A percentile compares a stretch with the other conserved stretches of the same genome.
phyloP scores from a whole-genome alignment of 2,888 invertebrate genomes.

The Dysmachus trigonus region DNA sequence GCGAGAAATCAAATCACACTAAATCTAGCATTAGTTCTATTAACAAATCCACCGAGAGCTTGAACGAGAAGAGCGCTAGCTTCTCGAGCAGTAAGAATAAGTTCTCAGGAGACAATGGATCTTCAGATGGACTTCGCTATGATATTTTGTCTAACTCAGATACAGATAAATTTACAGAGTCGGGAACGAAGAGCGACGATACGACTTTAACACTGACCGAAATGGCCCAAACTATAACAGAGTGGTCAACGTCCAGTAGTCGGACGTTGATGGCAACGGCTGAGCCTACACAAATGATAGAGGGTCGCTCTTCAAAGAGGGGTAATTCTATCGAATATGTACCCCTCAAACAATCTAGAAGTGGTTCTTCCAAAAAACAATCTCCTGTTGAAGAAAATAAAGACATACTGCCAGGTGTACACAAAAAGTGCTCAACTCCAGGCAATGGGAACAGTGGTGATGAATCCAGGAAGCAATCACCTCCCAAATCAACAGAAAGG shows the following conservation, averaged over 20 bases:
- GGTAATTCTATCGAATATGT: conserved; percentile 58
- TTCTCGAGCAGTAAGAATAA: conserved; percentile 59
- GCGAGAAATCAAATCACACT: conserved; percentile 70
- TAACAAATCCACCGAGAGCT: conserved; percentile 68
- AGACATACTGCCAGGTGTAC: conserved; percentile 58
- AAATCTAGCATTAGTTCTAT: conserved; percentile 70
- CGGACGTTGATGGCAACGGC: conserved; percentile 76
- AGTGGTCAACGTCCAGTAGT: conserved; percentile 84
- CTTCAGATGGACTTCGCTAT: conserved; percentile 66
- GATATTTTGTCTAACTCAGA: conserved; percentile 72
- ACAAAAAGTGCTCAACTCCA: conserved; percentile 58
- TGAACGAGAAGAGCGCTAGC: conserved; percentile 63
- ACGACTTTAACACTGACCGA: conserved; percentile 76
- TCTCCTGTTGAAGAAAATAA: conserved; percentile 59
- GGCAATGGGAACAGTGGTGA: conserved; percentile 54
- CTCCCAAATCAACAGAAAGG: conserved; percentile 59
- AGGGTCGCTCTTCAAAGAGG: conserved; percentile 51
- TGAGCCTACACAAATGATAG: conserved; percentile 57
- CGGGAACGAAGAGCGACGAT: conserved; percentile 82
- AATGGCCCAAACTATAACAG: conserved; percentile 81
- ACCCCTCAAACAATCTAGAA: conserved; percentile 60
- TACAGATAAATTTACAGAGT: conserved; percentile 69
- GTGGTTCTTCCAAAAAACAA: conserved; percentile 53
- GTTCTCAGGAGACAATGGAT: conserved; percentile 63
- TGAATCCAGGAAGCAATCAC: conserved; percentile 51